Evolutionary conservation across 2,888 invertebrate genomes (phyloP), one percentile per base, ranked within the genome.

Genomic region (Lobophora halterata): DNA sequence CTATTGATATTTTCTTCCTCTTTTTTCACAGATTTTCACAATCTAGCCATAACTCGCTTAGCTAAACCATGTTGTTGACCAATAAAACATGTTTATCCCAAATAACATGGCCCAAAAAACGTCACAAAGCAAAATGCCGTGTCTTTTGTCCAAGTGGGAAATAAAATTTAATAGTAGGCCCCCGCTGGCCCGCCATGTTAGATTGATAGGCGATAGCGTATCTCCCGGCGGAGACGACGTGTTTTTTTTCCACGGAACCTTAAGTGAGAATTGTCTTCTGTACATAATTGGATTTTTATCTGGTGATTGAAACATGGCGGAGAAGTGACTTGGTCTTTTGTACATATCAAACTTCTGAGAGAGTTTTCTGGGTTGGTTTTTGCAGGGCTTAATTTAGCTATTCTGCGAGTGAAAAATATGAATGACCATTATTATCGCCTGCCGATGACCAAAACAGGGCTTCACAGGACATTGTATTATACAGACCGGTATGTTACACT

Each of bases 181-280:
- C 82, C 82, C 65, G 80, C 81, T 79, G 81, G 52, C 49, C 47
- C 54, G 58, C 65, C 67, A 77, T 72, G 75, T 78, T 74, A 78
- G 83, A 83, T 85, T 79, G 79, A 83, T 82, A 75, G 77, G 69
- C 69, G 83, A 83, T 83, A 51, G 52, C 65, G 66, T 70, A 68
- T 73, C 69, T 71, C 63, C 58, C 49, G 58, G 58, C 49, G 20
- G 48, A 52, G 65, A 67, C 59, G 61, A 62, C 62, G 61, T 59
- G 64, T 64, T 72, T 77, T 73, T 74, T 71, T 67, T 61, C 50
- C 50, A 59, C 51, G 61, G 63, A 65, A 73, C 71, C 71, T 67
- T 64, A 71, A 77, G 77, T 76, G 76, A 77, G 78, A 80, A 80
- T 80, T 79, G 78, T 80, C 77, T 79, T 75, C 69, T 61, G 59